Base-by-base conservation (phyloP, 2,888 invertebrate genomes). In the Amiota mariae region DNA sequence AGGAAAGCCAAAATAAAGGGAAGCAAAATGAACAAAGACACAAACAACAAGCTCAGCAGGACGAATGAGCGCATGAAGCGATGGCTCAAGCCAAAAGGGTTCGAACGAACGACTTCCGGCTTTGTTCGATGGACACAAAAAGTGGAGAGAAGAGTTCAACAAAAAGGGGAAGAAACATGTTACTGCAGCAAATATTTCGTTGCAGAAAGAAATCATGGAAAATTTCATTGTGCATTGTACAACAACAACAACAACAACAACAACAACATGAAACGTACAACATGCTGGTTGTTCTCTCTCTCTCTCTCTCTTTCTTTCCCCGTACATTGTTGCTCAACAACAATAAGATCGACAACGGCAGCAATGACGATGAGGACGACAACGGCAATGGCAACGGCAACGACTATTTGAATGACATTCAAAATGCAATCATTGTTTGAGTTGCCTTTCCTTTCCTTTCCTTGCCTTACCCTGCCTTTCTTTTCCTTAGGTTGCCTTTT, bases 351-450 rank as follows among this genome's bases (percentile, higher is more conserved):
- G 36, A 36, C 54, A 15, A 54, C n/a, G 54, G 15, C 36, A 63
- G 63, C 46, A 11, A 63, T 46, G 46, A 46, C 63, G 46, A 63
- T 12, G 36, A 4, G n/a, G 1, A 9, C 6, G 63, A 8, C 13
- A 18, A 24, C 54, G 67, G 36, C 8, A 63, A n/a, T 12, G 36
- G 11, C 36, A 2, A 9, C 6, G 63, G n/a, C 13, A 18, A 24
- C 54, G 67, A 51, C 8, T 54, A 49, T 51, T 68, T 36, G 67
- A 51, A 24, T 68, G 51, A 24, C 67, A 68, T 68, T 68, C 67
- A 68, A 68, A 68, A 51, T 68, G 51, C 51, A 68, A 68, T 68
- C 67, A 68, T 68, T 68, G 67, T 54, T 20, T 67, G n/a, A 24
- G 24, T 24, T 24, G 3, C 49, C 13, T 20, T 12, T n/a, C 2